Base-by-base conservation (phyloP, 2,113 vertebrate species). In the Eulacestoma nigropectus region DNA sequence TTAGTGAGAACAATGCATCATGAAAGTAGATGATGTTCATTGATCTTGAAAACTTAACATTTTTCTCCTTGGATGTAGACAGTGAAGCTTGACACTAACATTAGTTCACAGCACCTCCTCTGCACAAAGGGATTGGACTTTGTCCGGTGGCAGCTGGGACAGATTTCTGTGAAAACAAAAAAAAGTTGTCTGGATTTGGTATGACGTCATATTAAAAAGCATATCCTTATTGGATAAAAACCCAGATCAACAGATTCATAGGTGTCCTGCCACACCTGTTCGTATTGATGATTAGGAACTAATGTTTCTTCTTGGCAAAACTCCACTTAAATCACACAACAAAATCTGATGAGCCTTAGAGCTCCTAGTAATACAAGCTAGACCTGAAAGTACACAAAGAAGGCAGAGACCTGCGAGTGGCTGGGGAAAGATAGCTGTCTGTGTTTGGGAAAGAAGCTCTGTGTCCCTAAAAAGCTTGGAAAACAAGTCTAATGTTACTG, bases 1-100 rank as follows among this genome's bases (percentile, higher is more conserved):
- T 65, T 79, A 93, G 85, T 26, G 26, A 94, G 95, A 95, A 91
- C 92, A 95, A 93, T 80, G 75, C 73, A 96, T 94, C 92, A 95
- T 94, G 90, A 96, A 96, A 95, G 95, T 49, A 56, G 91, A 87
- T 52, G 69, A 78, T 70, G 60, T 68, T 63, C 85, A 96, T 81
- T 94, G 95, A 97, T 96, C 92, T 92, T 82, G 56, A 89, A 72
- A 96, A 87, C 33, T 18, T 88, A 94, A 84, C 13, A 3, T 92
- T 90, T 97, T 93, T 92, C 80, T 93, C 60, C 35, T 92, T 2
- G 56, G 56, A 86, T 77, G 32, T 56, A 84, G 63, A 87, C 84
- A 87, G 33, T 87, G 53, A 89, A 5, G 35, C 60, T 32, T 93
- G 83, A 90, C 44, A 56, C 37, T 53, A 60, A 19, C 56, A 46